phyloP scores from a whole-genome alignment of 2,113 vertebrate species.

The Rhynchomys soricoides region DNA sequence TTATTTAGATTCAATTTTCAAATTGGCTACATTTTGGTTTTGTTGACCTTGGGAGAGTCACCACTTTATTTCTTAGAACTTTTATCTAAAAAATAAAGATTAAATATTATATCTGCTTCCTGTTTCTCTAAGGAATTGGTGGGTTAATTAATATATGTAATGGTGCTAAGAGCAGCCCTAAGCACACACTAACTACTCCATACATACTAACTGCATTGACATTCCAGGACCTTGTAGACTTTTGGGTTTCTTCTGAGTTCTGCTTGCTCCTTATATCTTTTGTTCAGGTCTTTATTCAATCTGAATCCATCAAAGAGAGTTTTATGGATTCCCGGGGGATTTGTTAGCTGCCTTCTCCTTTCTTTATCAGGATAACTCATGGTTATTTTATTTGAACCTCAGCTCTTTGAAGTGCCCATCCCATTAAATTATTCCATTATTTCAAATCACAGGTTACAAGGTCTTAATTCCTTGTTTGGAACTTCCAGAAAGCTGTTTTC shows the following conservation, averaged over 20 bases:
- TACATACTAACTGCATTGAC: neutral
- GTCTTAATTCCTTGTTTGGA: constrained; percentile 11
- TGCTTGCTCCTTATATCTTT: neutral
- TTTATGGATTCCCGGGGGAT: constrained; percentile 54
- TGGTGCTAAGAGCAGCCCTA: neutral
- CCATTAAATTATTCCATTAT: constrained; percentile 36
- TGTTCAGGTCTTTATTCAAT: constrained; percentile 61
- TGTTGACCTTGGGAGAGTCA: neutral
- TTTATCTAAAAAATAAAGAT: neutral
- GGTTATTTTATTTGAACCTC: constrained; percentile 69
- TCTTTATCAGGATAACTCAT: constrained; percentile 58
- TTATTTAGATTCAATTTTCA: neutral
- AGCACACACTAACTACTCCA: neutral
- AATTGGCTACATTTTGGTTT: neutral
- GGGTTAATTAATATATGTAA: neutral
- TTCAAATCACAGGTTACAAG: constrained; percentile 5
- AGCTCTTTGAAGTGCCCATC: constrained; percentile 56
- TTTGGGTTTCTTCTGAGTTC: neutral
- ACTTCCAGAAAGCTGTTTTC: constrained; percentile 8
- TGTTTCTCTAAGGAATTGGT: neutral
- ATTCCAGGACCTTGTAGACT: neutral
- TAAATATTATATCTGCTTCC: neutral
- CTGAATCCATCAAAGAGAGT: constrained; percentile 61
- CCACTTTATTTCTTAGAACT: neutral
- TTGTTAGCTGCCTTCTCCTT: constrained; percentile 66